Base-by-base conservation (phyloP, 2,113 vertebrate genomes). In the Oncorhynchus gorbuscha region DNA sequence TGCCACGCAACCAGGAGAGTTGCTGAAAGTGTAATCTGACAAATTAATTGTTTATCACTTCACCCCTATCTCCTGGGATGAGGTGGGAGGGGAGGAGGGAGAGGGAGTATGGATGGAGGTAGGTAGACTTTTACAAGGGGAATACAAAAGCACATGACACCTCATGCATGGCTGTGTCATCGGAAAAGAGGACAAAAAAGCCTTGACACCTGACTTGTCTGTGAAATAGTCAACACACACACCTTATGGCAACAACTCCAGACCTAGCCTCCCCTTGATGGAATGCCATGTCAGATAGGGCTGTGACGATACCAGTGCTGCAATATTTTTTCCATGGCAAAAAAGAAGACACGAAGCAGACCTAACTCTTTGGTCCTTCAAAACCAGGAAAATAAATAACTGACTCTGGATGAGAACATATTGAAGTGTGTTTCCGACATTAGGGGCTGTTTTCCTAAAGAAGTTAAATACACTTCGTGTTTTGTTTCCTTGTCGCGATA, bases 21-120 rank as follows among this genome's bases (percentile, higher is more conserved):
- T 55, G 51, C 51, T 55, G 51, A 55, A 71, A 73, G 28, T 65
- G 65, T 65, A 39, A 62, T 61, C 28, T 80, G 48, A 72, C 61
- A 77, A 71, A 66, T 32, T 12, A 69, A 74, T 68, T 66, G 48
- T 24, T 70, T 76, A 76, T 81, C 71, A 73, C 76, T 81, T 67
- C 62, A 22, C 26, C 2, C 18, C 30, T 30, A 61, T 71, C 79
- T 67, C 73, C 28, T 28, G 58, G 73, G 71, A 55, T n/a, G 2
- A 35, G 24, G 30, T 55, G 61, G 51, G 48, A 26, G 18, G 71
- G 16, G 68, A n/a, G 39, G 67, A 39, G 45, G 45, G 18, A 39
- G 55, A 66, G n/a, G 28, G 24, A n/a, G 26, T 32, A 51, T 1
- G 24, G n/a, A 71, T 6, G n/a, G 13, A 32, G 26, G 13, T 26